phyloP scores from a whole-genome alignment of 1,140 invertebrate genomes.

The Trialeurodes vaporariorum region DNA sequence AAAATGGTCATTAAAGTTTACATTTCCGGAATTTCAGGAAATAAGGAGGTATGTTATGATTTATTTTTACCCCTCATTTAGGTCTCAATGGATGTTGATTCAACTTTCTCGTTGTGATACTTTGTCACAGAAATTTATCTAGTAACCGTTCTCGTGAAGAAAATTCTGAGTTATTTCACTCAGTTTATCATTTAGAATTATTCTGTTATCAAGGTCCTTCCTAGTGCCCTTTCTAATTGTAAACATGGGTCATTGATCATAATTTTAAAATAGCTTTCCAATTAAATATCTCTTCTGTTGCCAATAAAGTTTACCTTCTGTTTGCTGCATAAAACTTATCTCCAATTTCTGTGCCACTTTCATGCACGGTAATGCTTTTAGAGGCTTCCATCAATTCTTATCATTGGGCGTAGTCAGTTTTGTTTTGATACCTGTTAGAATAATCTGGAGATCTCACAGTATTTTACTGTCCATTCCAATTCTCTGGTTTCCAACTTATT shows the following conservation, averaged over 20 bases:
- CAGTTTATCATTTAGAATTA: too few species aligned
- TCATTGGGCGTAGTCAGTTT: too few species aligned
- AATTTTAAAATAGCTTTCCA: constrained; percentile 3
- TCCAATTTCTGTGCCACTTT: too few species aligned
- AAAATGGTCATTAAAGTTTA: constrained; percentile 82
- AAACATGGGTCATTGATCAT: constrained; percentile 2
- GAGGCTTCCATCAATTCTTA: too few species aligned
- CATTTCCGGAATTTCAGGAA: constrained; percentile 78
- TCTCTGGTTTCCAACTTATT: too few species aligned
- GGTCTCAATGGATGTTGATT: background rate
- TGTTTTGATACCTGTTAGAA: too few species aligned
- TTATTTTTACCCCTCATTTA: background rate
- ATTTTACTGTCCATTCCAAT: too few species aligned
- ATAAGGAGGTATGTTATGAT: constrained; percentile 63
- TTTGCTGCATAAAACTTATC: constrained; percentile 8
- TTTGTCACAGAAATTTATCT: too few species aligned
- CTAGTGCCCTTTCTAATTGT: background rate
- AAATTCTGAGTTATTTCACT: too few species aligned
- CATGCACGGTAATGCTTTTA: too few species aligned
- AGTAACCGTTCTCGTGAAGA: too few species aligned
- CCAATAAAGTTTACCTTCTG: constrained; percentile 16
- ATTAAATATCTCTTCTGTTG: constrained; percentile 6
- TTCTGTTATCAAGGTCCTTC: background rate
- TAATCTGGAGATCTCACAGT: constrained; percentile 14
- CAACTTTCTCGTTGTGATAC: background rate